Base-by-base conservation (phyloP, 2,797 vertebrate genomes). In the Sylvilagus floridanus region DNA sequence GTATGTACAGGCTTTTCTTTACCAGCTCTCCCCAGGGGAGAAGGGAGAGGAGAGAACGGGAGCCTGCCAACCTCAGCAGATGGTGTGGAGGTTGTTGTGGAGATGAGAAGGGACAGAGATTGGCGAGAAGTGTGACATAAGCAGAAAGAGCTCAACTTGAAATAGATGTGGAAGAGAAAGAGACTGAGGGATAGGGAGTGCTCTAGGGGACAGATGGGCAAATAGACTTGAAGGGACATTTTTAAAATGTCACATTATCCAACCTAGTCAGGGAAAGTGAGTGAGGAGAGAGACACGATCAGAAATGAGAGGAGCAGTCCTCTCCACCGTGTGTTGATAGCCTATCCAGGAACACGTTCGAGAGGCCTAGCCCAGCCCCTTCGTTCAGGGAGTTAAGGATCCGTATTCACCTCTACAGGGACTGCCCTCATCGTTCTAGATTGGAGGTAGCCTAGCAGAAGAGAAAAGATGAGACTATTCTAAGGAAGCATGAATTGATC, bases 61-160 rank as follows among this genome's bases (percentile, higher is more conserved):
- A 91, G 91, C 24, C 92, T 96, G 97, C 97, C 96, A 97, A 93
- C 78, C 90, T 86, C 28, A 13, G 86, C 98, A 97, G 97, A 97
- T 97, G 97, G 96, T 47, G 32, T 69, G 95, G 96, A 83, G 96
- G 95, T 95, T 97, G 96, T 69, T 93, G 65, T 68, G 92, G 94
- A 93, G 96, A 95, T 63, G 92, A 63, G 72, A 86, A 95, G 96
- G 68, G 95, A 73, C 95, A 81, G 93, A 93, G 93, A 96, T 76
- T 75, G 90, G 88, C 96, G 91, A 94, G 83, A 96, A 95, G 94
- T 93, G 96, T 83, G 96, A 95, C 95, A 96, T 90, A 96, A 95
- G 96, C 97, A 96, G 95, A 96, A 91, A 96, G 95, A 96, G 94
- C 96, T 95, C 90, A 95, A 91, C 96, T 96, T 95, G 94, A 95